Base-by-base conservation (phyloP, 2,888 invertebrate genomes). In the Dicyrtoma fusca region DNA sequence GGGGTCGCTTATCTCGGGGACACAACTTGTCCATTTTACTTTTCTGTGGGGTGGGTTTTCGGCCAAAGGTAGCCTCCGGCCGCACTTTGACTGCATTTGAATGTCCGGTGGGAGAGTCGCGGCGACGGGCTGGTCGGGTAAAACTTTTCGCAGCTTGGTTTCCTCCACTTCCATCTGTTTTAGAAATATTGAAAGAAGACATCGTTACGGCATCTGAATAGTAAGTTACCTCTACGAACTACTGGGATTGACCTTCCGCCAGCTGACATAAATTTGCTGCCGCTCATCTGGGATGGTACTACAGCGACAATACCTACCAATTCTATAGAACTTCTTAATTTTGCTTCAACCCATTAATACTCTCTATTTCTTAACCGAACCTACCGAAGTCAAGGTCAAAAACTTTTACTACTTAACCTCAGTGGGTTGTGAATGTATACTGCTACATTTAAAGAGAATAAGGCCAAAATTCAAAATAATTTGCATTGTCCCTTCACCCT, bases 41-140 rank as follows among this genome's bases (percentile, higher is more conserved):
- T 83, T 89, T 88, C 83, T 90, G 90, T 81, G 88, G 85, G 81
- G 86, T 85, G 76, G 89, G 89, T 85, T 91, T 93, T 81, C 88
- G 88, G 81, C 87, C 21, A 61, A 61, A 17, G 49, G 62, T 19
- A 53, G 26, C 44, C 21, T 71, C 71, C 68, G 45, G 26, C 42
- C 61, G 64, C 49, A 59, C 25, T 59, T 25, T 34, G 23, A 42
- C 34, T 63, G 47, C 23, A 53, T 34, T 45, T 44, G 19, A 21
- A 5, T n/a, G 59, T 13, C 51, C 57, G 11, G 21, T 53, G 6
- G 73, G 70, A 17, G 70, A 71, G 34, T 74, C 74, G 26, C 66
- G 57, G 8, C 66, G 70, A 21, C 71, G 71, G 17, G 59, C 17
- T 17, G 61, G 19, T 57, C 62, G 66, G 61, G 72, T 21, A 26